Evolutionary conservation across 2,113 vertebrate genomes (phyloP).

Genomic region (Prietella phreatophila): DNA sequence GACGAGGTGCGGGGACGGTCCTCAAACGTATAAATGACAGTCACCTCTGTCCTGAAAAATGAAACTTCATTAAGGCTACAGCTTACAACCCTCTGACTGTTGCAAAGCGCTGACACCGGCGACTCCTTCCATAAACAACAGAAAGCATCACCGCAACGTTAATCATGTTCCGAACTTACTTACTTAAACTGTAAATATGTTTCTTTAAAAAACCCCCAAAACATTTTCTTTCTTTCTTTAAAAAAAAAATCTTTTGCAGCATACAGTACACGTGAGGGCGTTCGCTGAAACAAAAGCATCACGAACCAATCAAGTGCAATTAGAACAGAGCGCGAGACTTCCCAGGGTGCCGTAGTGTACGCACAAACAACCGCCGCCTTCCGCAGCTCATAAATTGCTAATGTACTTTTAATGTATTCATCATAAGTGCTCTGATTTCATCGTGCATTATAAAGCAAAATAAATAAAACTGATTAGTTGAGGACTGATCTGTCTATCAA

Average conservation of each 20-base stretch:
- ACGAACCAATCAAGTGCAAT: constrained; percentile 53
- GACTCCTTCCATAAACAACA: not conserved
- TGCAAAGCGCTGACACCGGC: not conserved
- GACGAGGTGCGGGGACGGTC: constrained; percentile 9
- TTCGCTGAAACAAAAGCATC: constrained; percentile 40
- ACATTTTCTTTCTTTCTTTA: not conserved
- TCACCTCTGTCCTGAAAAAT: no score
- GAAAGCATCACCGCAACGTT: not conserved
- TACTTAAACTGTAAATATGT: constrained; percentile 29
- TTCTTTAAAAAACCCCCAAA: not conserved
- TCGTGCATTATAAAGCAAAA: constrained; percentile 4
- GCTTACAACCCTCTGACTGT: no score
- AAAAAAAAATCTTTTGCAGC: constrained; percentile 3
- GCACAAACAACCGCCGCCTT: constrained; percentile 42
- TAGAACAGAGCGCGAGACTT: constrained; percentile 19
- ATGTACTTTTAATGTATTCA: constrained; percentile 53
- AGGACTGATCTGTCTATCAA: constrained; percentile 37
- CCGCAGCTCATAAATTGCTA: constrained; percentile 47
- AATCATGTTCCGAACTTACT: not conserved
- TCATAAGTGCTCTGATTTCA: constrained; percentile 39
- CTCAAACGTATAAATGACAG: not conserved
- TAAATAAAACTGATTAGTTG: constrained; percentile 26
- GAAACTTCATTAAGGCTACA: no score
- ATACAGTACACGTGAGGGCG: not conserved
- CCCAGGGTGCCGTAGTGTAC: constrained; percentile 23